phyloP scores from a whole-genome alignment of 2,888 invertebrate genomes.

The Athalia rosae region DNA sequence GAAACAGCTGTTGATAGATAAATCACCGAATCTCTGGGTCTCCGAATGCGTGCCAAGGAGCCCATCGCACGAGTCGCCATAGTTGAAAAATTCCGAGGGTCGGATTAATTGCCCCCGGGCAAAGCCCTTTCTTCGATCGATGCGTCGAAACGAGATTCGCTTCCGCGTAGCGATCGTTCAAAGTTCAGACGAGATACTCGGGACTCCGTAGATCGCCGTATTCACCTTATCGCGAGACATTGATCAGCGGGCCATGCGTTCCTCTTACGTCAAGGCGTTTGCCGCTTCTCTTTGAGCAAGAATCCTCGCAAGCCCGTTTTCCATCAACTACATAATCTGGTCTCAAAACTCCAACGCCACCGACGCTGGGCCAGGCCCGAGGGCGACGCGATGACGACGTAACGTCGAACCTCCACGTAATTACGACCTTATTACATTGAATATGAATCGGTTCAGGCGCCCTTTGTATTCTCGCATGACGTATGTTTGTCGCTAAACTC shows the following conservation, averaged over 20 bases:
- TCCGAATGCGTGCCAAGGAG: slow-evolving; percentile 53
- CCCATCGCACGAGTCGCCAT: slow-evolving; percentile 50
- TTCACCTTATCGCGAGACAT: background rate
- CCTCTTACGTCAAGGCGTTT: background rate
- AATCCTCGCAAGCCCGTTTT: slow-evolving; percentile 14
- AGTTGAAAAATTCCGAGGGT: slow-evolving; percentile 28
- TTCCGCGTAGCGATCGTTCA: background rate
- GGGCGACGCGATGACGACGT: background rate
- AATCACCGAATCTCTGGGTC: slow-evolving; percentile 53
- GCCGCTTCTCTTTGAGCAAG: slow-evolving; percentile 9
- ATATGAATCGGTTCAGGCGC: too few relatives aligned
- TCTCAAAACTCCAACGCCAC: slow-evolving; percentile 17
- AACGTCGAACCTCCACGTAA: too few relatives aligned
- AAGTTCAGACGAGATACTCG: background rate
- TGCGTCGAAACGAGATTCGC: background rate
- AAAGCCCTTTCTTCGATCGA: background rate
- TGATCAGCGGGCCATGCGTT: background rate
- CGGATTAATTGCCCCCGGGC: slow-evolving; percentile 4
- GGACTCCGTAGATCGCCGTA: background rate
- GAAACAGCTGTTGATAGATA: slow-evolving; percentile 58
- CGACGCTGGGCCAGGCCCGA: background rate
- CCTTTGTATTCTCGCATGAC: too few relatives aligned
- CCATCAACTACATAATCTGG: slow-evolving; percentile 27
- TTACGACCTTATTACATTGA: too few relatives aligned
- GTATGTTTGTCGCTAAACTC: too few relatives aligned